Evolutionary conservation across 2,888 invertebrate genomes (phyloP).

Genomic region (Lathronympha strigana): DNA sequence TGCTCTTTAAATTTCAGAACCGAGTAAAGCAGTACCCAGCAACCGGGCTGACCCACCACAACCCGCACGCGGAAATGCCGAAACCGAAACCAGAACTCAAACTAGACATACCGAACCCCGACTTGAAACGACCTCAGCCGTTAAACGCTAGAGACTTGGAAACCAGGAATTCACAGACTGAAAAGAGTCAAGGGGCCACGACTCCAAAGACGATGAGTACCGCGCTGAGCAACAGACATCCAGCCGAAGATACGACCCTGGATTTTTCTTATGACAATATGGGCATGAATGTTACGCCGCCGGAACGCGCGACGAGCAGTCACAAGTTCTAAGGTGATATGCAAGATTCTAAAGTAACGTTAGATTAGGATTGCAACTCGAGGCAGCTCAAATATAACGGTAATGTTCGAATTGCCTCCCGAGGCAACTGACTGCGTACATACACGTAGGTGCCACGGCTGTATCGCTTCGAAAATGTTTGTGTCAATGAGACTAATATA

Average conservation of each 20-base stretch:
- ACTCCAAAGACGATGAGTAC: constrained; percentile 88
- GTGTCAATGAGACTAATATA: no score
- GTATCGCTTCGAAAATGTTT: no score
- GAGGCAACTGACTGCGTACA: no score
- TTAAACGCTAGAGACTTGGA: constrained; percentile 72
- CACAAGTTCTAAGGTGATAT: constrained; percentile 74
- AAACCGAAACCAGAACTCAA: constrained; percentile 74
- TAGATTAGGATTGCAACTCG: no score
- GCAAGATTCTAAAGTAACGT: no score
- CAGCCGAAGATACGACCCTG: constrained; percentile 90
- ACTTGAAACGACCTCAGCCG: constrained; percentile 69
- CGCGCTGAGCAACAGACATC: constrained; percentile 88
- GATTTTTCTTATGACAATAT: constrained; percentile 93
- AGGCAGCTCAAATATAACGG: no score
- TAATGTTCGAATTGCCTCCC: no score
- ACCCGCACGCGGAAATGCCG: constrained; percentile 76
- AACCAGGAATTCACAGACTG: constrained; percentile 70
- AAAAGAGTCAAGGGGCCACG: constrained; percentile 83
- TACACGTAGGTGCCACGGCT: no score
- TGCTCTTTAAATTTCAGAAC: constrained; percentile 60
- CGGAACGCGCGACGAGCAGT: constrained; percentile 68
- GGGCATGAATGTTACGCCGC: constrained; percentile 88
- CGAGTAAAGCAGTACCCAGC: constrained; percentile 74
- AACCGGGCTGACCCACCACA: constrained; percentile 73
- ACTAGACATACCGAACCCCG: constrained; percentile 73